A percentile compares a stretch with the other conserved stretches of the same genome.
These are phyloP conservation scores for Agrotis clavis DNA, from an alignment of 2,888 invertebrate genomes.

Conservation along the genomic window DNA sequence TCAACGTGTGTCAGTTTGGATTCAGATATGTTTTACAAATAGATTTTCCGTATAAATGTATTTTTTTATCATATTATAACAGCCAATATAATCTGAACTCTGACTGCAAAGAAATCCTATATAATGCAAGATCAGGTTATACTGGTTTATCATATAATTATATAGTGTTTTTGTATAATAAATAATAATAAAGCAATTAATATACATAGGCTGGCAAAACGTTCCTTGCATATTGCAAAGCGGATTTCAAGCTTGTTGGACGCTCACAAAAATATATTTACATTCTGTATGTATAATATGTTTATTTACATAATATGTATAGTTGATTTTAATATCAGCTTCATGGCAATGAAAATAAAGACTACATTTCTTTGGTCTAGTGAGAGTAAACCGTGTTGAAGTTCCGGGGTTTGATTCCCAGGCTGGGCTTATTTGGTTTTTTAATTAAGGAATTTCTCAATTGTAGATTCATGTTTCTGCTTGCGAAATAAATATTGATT, in stretches of 20 bases:
- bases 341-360: constrained; percentile 7
- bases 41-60: no score
- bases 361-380: background rate
- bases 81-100: no score
- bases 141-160: no score
- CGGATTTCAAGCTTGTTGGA: constrained; percentile 45
- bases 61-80: no score
- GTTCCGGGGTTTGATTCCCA: background rate
- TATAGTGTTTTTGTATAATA: constrained; percentile 5
- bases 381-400: no score
- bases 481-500: background rate
- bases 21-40: background rate
- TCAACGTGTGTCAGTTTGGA: background rate
- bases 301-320: constrained; percentile 42
- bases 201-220: constrained; percentile 32
- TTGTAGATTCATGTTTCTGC: background rate
- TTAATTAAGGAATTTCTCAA: background rate
- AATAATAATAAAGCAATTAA: constrained; percentile 46
- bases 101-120: no score
- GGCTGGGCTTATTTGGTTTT: background rate
- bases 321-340: constrained; percentile 16
- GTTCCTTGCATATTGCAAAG: constrained; percentile 58
- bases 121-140: no score
- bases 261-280: constrained; percentile 54
- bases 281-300: constrained; percentile 41